Percentiles rank a stretch among this genome's conserved stretches.
Evolutionary conservation across 2,888 invertebrate genomes (phyloP).

Genomic region (Neoascia interrupta): DNA sequence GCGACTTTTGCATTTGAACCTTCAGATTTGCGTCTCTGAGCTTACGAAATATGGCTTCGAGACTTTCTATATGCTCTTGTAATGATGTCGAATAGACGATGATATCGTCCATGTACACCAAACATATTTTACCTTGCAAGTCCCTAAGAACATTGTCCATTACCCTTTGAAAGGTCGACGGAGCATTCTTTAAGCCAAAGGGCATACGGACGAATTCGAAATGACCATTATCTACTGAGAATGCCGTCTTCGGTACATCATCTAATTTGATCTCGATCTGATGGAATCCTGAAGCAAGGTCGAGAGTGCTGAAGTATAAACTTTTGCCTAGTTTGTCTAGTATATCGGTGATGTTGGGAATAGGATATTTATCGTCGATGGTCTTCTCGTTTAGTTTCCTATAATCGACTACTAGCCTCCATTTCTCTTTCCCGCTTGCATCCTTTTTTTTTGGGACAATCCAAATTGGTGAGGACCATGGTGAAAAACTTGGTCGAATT

Average conservation of each 20-base stretch:
- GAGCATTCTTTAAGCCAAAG: background rate
- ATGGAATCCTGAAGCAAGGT: slow-evolving; percentile 21
- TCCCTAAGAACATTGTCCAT: slow-evolving; percentile 6
- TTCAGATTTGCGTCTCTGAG: background rate
- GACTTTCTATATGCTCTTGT: slow-evolving; percentile 13
- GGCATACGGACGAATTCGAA: slow-evolving; percentile 7
- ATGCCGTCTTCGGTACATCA: slow-evolving; percentile 19
- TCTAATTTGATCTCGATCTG: slow-evolving; percentile 11
- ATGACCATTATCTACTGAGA: background rate
- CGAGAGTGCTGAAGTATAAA: slow-evolving; percentile 23
- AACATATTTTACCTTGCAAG: slow-evolving; percentile 17
- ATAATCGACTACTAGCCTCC: slow-evolving; percentile 46
- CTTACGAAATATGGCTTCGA: background rate
- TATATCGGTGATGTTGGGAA: slow-evolving; percentile 39
- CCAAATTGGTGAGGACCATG: slow-evolving; percentile 35
- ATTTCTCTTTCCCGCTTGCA: slow-evolving; percentile 38
- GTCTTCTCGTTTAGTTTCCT: slow-evolving; percentile 16
- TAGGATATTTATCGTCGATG: slow-evolving; percentile 27
- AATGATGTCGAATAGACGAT: slow-evolving; percentile 1
- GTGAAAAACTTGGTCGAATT: slow-evolving; percentile 42
- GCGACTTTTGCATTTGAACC: slow-evolving; percentile 2
- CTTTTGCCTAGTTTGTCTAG: slow-evolving; percentile 27
- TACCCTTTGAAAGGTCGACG: slow-evolving; percentile 1
- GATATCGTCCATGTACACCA: background rate
- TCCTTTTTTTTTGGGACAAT: slow-evolving; percentile 43